Percentiles rank a stretch among this genome's conserved stretches.
Conservation (phyloP, 2,113 vertebrate genomes). For the Fukomys damarensis region DNA sequence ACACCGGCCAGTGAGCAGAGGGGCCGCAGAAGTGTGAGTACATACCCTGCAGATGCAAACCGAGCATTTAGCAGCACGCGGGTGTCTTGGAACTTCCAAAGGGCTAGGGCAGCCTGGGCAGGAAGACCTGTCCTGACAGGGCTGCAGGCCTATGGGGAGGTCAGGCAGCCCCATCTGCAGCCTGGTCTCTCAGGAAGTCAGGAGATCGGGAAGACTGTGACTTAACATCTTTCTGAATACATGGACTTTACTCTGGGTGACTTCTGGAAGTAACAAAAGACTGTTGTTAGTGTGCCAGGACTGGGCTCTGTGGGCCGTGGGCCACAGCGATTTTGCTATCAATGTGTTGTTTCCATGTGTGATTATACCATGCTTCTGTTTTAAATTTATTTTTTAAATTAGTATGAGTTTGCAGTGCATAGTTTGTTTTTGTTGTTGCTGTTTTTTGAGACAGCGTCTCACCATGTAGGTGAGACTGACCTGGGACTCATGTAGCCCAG, state of each 20-base stretch:
- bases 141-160: not conserved
- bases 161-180: not conserved
- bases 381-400: not conserved
- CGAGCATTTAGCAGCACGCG: fast-evolving
- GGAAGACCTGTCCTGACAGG: not conserved
- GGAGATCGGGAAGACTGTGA: not conserved
- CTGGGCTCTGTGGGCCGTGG: too few relatives aligned
- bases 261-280: not conserved
- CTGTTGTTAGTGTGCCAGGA: not conserved
- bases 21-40: not conserved
- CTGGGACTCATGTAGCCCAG: too few relatives aligned
- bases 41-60: not conserved
- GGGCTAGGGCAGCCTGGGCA: not conserved
- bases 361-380: not conserved
- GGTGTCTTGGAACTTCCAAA: not conserved
- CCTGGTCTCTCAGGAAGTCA: not conserved
- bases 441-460: too few relatives aligned
- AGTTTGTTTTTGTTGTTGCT: too few relatives aligned
- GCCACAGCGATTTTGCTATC: not conserved
- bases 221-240: not conserved
- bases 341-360: not conserved
- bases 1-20: not conserved
- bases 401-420: not conserved
- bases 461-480: too few relatives aligned
- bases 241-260: not conserved